Percentiles rank a stretch among this genome's conserved stretches.
These are phyloP conservation scores for Parelbella ahira DNA, from an alignment of 2,888 invertebrate genomes.

Conservation along the genomic window DNA sequence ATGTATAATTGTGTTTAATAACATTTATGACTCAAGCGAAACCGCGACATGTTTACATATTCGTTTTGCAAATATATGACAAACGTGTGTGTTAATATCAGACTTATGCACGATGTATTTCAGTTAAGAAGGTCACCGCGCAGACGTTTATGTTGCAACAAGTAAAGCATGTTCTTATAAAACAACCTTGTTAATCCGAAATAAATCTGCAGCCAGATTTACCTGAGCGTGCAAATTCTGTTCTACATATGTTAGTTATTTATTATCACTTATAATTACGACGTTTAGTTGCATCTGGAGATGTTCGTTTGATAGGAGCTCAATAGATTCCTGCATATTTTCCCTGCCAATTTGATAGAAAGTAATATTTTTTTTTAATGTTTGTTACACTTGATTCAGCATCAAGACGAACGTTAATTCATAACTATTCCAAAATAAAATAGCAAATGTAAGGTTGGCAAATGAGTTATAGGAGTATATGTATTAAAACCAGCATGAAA, in stretches of 20 bases:
- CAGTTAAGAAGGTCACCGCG: constrained; percentile 8
- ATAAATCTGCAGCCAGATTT: constrained; percentile 6
- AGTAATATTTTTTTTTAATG: too few species aligned
- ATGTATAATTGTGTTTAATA: constrained; percentile 9
- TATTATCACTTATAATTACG: too few species aligned
- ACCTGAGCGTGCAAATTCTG: background rate
- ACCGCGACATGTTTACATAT: background rate
- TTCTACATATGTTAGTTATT: too few species aligned
- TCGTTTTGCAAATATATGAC: constrained; percentile 9
- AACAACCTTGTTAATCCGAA: constrained; percentile 7
- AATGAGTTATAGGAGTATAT: too few species aligned
- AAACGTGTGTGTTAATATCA: background rate
- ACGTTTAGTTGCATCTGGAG: too few species aligned
- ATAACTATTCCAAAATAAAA: too few species aligned
- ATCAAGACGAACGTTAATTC: too few species aligned
- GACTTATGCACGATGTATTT: constrained; percentile 10
- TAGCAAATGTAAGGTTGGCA: too few species aligned
- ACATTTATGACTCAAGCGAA: constrained; percentile 14
- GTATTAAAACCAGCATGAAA: constrained; percentile 5
- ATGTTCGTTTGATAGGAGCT: too few species aligned
- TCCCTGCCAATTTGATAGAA: too few species aligned
- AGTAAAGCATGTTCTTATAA: constrained; percentile 13
- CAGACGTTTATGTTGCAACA: constrained; percentile 9
- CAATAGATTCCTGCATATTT: too few species aligned
- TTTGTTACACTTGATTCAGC: too few species aligned